These are phyloP conservation scores for Odontomyia ornata DNA, from an alignment of 2,888 invertebrate genomes.

Conservation along the genomic window DNA sequence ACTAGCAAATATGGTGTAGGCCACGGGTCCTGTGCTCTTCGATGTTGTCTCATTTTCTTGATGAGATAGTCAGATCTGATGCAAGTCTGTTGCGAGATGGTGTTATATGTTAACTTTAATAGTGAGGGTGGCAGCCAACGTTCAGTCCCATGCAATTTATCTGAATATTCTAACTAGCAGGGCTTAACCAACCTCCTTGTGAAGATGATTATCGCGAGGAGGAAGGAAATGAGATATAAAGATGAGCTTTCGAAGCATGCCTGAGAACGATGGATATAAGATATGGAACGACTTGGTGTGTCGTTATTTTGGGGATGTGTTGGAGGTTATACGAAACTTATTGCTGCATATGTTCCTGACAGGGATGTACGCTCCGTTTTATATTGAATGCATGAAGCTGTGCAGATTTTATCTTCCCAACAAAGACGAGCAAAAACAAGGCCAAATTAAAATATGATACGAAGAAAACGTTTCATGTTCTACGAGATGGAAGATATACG, in stretches of 20 bases:
- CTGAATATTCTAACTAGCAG: neutral
- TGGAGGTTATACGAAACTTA: neutral
- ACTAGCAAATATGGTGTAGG: slow-evolving; percentile 4
- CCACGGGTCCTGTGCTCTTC: neutral
- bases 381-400: neutral
- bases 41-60: neutral
- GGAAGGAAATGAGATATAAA: neutral
- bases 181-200: neutral
- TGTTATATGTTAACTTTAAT: neutral
- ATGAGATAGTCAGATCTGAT: neutral
- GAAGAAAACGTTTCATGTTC: no score
- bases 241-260: neutral
- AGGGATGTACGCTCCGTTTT: neutral
- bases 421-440: neutral
- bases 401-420: neutral
- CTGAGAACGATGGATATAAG: neutral
- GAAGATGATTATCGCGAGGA: neutral
- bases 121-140: slow-evolving; percentile 1
- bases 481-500: no score
- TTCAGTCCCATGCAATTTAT: neutral
- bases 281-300: neutral
- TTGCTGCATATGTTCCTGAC: slow-evolving; percentile 16
- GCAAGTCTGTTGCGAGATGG: neutral
- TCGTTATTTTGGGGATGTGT: slow-evolving; percentile 6
- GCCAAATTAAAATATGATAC: neutral